phyloP scores from a whole-genome alignment of 2,888 invertebrate species.

The Polydrusus tereticollis region DNA sequence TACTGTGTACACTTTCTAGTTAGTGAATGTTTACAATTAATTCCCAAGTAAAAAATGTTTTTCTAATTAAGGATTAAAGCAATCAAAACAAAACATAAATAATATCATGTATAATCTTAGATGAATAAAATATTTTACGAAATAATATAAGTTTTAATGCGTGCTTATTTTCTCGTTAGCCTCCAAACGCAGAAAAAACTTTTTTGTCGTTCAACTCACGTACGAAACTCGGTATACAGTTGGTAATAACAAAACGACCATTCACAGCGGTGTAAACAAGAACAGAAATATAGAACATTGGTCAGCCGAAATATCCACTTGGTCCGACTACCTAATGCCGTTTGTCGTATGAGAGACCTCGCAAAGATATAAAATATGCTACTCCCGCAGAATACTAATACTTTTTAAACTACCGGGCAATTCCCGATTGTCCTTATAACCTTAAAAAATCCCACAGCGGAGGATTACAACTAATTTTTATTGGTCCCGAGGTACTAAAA shows the following conservation, averaged over 20 bases:
- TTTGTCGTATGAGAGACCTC: conserved; percentile 22
- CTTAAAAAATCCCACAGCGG: conserved; percentile 42
- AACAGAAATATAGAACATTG: conserved; percentile 17
- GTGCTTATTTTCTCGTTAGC: not conserved
- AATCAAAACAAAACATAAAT: too few species aligned
- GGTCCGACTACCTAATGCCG: conserved; percentile 10
- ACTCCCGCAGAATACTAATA: conserved; percentile 26
- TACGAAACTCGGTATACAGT: conserved; percentile 2
- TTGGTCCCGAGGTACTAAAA: conserved; percentile 24
- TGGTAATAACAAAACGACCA: conserved; percentile 15
- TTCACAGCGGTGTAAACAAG: conserved; percentile 18
- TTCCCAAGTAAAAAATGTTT: too few species aligned
- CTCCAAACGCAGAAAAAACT: not conserved
- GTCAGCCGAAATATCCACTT: conserved; percentile 14
- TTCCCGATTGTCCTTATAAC: conserved; percentile 39
- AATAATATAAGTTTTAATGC: conserved; percentile 3
- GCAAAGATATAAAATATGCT: conserved; percentile 25
- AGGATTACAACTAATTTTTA: conserved; percentile 43
- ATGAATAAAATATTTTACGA: not conserved
- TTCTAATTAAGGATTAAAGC: too few species aligned
- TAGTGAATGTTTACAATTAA: too few species aligned
- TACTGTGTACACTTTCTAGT: too few species aligned
- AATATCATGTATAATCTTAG: not conserved
- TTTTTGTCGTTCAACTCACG: not conserved
- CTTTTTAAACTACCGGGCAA: conserved; percentile 29